Percentiles rank a stretch among this genome's conserved stretches.
These are phyloP conservation scores for Panorpa germanica DNA, from an alignment of 2,888 invertebrate species.

Conservation along the genomic window DNA sequence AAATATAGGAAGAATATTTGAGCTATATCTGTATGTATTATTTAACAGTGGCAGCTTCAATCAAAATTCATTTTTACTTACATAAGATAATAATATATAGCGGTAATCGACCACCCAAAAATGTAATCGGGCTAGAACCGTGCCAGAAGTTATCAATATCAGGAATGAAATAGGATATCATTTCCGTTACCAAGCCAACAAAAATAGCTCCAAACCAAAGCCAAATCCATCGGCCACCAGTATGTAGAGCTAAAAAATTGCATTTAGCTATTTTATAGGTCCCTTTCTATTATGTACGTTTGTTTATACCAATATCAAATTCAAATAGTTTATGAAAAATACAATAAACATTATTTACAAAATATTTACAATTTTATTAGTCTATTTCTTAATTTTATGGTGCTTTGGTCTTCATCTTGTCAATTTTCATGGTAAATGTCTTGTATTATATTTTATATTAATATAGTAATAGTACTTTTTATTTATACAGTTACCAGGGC, in stretches of 20 bases:
- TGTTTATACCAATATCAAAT: background rate
- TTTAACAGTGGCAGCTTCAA: background rate
- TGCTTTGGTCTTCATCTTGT: too few relatives aligned
- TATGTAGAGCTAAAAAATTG: slow-evolving; percentile 36
- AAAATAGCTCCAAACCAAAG: slow-evolving; percentile 55
- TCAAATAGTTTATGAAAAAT: slow-evolving; percentile 6
- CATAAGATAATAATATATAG: slow-evolving; percentile 53
- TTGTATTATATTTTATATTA: too few relatives aligned
- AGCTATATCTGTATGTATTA: background rate
- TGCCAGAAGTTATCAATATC: slow-evolving; percentile 76
- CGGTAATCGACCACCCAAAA: slow-evolving; percentile 50
- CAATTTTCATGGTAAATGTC: too few relatives aligned
- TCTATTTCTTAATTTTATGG: too few relatives aligned
- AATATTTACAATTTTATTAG: slow-evolving; percentile 2
- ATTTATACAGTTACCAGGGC: too few relatives aligned
- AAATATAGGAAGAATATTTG: background rate
- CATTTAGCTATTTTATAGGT: slow-evolving; percentile 5
- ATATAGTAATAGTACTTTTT: too few relatives aligned
- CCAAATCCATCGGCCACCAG: slow-evolving; percentile 55
- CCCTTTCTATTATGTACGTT: slow-evolving; percentile 1
- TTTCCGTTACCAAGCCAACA: slow-evolving; percentile 54
- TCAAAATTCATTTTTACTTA: slow-evolving; percentile 29
- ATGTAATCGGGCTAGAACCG: slow-evolving; percentile 51
- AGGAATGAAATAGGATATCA: slow-evolving; percentile 46
- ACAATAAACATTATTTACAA: too few relatives aligned